Conservation (phyloP, 2,797 vertebrate species). For the Nannoperca obscura region DNA sequence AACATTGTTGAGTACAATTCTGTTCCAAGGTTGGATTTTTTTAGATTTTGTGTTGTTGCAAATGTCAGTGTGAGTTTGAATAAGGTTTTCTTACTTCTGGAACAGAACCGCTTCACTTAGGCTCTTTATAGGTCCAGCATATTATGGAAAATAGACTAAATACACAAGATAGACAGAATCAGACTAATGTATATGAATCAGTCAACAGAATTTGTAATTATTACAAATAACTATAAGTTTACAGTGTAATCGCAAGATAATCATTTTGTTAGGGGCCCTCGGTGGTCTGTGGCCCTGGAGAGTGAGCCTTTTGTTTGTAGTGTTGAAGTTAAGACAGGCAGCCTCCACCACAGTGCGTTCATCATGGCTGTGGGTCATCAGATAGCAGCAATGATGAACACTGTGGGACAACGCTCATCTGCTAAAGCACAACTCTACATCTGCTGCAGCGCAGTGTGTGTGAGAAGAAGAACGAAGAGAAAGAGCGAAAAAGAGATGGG, state of each 20-base stretch:
- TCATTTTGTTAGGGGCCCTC: not conserved
- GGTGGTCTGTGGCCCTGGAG: not conserved
- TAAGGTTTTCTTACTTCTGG: not conserved
- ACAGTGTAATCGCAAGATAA: not conserved
- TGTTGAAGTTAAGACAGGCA: not conserved
- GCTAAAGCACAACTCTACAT: conserved; percentile 55
- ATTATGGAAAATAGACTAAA: not conserved
- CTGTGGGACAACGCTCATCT: conserved; percentile 57
- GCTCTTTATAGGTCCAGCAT: not conserved
- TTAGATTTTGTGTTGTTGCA: not conserved
- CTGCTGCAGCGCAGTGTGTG: conserved; percentile 49
- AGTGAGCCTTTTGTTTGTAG: conserved; percentile 12
- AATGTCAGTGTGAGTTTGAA: not conserved
- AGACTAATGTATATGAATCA: not conserved
- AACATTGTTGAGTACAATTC: too few relatives aligned
- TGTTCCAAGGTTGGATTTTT: not conserved
- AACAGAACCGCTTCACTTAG: not conserved
- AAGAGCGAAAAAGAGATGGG: conserved; percentile 77
- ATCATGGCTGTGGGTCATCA: conserved; percentile 48
- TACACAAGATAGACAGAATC: not conserved
- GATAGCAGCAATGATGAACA: conserved; percentile 42
- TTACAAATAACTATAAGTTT: not conserved
- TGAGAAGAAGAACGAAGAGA: conserved; percentile 50
- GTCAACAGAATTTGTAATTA: not conserved
- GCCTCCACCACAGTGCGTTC: conserved; percentile 1